Percentiles rank a stretch among this genome's conserved stretches.
These are phyloP conservation scores for Luffia ferchaultella DNA, from an alignment of 2,888 invertebrate genomes.

Conservation along the genomic window DNA sequence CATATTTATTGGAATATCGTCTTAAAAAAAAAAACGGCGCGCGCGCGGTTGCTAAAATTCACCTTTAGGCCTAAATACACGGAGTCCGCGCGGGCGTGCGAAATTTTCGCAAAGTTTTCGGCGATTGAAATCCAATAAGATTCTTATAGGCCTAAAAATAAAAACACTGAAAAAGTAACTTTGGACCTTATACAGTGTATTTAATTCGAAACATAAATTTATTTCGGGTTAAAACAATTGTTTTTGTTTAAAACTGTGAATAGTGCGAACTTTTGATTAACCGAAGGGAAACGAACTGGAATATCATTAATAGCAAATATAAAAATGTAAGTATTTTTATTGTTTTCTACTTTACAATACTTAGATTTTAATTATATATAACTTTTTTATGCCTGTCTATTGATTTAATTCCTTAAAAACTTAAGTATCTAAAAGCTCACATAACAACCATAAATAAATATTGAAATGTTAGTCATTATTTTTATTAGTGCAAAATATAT, in stretches of 20 bases:
- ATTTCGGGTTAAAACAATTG: background rate
- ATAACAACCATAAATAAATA: too few relatives aligned
- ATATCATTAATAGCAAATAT: too few relatives aligned
- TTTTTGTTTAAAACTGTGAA: background rate
- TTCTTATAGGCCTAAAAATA: slow-evolving; percentile 60
- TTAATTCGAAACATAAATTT: background rate
- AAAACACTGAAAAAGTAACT: slow-evolving; percentile 9
- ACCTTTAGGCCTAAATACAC: slow-evolving; percentile 45
- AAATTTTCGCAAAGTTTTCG: slow-evolving; percentile 43
- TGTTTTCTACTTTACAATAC: too few relatives aligned
- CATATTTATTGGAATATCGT: too few relatives aligned
- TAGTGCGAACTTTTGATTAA: background rate
- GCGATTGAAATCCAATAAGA: slow-evolving; percentile 43
- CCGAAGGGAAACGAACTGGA: too few relatives aligned
- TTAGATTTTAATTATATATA: too few relatives aligned
- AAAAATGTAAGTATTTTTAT: too few relatives aligned
- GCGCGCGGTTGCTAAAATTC: slow-evolving; percentile 16
- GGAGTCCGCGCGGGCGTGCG: slow-evolving; percentile 32
- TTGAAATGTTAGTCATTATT: too few relatives aligned
- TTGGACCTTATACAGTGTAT: background rate
- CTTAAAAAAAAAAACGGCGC: slow-evolving; percentile 12
- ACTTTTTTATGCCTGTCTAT: too few relatives aligned
- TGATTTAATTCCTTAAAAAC: too few relatives aligned
- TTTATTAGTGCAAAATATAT: too few relatives aligned
- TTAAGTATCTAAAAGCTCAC: too few relatives aligned